These are phyloP conservation scores for Amblyteles armatorius DNA, from an alignment of 2,888 invertebrate species.

Conservation along the genomic window DNA sequence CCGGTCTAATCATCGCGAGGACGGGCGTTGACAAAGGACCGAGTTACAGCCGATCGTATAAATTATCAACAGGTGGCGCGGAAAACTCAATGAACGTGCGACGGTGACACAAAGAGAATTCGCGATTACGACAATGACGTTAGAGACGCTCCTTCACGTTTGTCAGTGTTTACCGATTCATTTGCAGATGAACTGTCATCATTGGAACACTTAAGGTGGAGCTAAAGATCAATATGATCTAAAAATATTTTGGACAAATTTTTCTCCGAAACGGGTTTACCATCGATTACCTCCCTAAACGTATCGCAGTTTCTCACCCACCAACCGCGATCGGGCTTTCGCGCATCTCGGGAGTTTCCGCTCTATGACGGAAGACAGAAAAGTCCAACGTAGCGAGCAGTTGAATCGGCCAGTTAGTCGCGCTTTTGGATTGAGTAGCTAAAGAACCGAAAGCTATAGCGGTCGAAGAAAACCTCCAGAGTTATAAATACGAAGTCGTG, in stretches of 20 bases:
- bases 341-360: conserved; percentile 52
- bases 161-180: neutral
- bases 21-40: neutral
- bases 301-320: neutral
- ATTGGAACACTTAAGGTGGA: too few relatives aligned
- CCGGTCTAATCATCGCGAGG: neutral
- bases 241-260: too few relatives aligned
- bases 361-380: conserved; percentile 50
- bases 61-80: conserved; percentile 1
- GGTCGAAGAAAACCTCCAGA: conserved; percentile 62
- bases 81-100: neutral
- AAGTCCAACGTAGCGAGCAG: neutral
- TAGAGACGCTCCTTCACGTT: neutral
- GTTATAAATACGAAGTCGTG: conserved; percentile 78
- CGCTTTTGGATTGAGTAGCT: conserved; percentile 48
- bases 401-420: conserved; percentile 35
- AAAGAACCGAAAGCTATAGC: conserved; percentile 6
- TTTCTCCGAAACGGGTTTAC: too few relatives aligned
- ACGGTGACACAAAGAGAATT: neutral
- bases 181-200: neutral
- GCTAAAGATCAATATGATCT: too few relatives aligned
- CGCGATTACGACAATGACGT: neutral
- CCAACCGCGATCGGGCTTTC: conserved; percentile 57
- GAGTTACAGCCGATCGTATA: neutral
- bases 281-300: neutral